Base-by-base conservation (phyloP, 2,113 vertebrate genomes). In the Ochotona princeps region DNA sequence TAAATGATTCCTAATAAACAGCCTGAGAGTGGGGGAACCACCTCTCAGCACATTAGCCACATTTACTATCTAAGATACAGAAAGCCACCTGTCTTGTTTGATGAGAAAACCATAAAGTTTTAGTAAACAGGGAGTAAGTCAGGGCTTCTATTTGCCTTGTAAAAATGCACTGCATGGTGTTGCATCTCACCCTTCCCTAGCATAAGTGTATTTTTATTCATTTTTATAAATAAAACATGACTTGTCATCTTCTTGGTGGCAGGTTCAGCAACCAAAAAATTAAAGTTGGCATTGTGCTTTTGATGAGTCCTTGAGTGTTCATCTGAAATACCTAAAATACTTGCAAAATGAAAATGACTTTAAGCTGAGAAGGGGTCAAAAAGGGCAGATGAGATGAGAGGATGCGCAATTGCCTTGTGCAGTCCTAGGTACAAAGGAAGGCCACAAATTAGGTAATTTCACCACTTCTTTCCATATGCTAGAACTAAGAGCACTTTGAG, bases 1-100 rank as follows among this genome's bases (percentile, higher is more conserved):
- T 92, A 96, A 96, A 97, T 97, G 97, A 98, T 97, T 96, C 95
- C 96, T 97, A 97, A 98, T 97, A 98, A 97, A 97, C 92, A 97
- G 96, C 95, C 96, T 92, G 87, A 44, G 96, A 97, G 93, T n/a
- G 82, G 93, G 96, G 96, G 89, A 86, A 95, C 92, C 91, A 79
- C 95, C 92, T 94, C 96, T 97, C 94, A 97, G 95, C 93, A 97
- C 96, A 96, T 98, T 98, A 98, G 97, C 97, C 95, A 94, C 97
- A 97, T 98, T 98, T 98, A 97, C 96, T 83, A 38, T 96, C 97
- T 94, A 93, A 97, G 96, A 97, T 96, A 97, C 95, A 98, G 97
- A 97, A 97, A 98, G 93, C 96, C 98, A 95, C 96, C 97, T 97
- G 96, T 97, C 95, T 95, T 93, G 3, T 96, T 95, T 95, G 97